Percentiles rank a stretch among this genome's conserved stretches.
phyloP scores from a whole-genome alignment of 2,797 vertebrate genomes.

The Amniataba percoides region DNA sequence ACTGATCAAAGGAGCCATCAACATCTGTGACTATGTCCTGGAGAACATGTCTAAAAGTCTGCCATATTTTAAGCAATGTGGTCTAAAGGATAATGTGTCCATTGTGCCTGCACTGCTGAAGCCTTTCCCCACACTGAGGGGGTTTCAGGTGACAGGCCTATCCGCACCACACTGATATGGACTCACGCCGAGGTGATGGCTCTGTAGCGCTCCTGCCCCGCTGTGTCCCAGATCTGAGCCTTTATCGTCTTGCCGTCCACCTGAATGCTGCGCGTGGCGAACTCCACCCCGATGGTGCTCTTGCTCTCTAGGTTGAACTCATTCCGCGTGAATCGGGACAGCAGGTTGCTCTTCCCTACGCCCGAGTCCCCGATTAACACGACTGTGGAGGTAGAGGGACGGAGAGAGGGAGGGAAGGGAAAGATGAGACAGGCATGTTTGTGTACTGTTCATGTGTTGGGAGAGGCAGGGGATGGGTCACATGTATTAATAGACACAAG shows the following conservation, averaged over 20 bases:
- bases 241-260: constrained; percentile 99
- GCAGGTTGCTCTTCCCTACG: constrained; percentile 96
- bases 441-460: constrained; percentile 2
- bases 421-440: constrained; percentile 1
- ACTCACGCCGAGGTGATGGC: constrained; percentile 98
- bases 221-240: constrained; percentile 98
- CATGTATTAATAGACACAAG: constrained; percentile 20
- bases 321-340: constrained; percentile 96
- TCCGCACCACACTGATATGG: background rate
- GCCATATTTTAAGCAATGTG: background rate
- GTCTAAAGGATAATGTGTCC: constrained; percentile 1
- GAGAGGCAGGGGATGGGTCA: background rate
- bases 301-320: constrained; percentile 98
- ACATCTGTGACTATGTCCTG: background rate
- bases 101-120: constrained; percentile 1
- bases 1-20: background rate
- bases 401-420: background rate
- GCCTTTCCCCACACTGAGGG: background rate
- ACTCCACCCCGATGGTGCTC: constrained; percentile 98
- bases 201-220: constrained; percentile 96
- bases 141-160: constrained; percentile 12
- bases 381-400: constrained; percentile 80
- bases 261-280: constrained; percentile 97
- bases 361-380: constrained; percentile 98
- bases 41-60: background rate